Percentiles rank a stretch among this genome's conserved stretches.
Evolutionary conservation across 2,888 invertebrate species (phyloP).

Genomic region (Timema cristinae): DNA sequence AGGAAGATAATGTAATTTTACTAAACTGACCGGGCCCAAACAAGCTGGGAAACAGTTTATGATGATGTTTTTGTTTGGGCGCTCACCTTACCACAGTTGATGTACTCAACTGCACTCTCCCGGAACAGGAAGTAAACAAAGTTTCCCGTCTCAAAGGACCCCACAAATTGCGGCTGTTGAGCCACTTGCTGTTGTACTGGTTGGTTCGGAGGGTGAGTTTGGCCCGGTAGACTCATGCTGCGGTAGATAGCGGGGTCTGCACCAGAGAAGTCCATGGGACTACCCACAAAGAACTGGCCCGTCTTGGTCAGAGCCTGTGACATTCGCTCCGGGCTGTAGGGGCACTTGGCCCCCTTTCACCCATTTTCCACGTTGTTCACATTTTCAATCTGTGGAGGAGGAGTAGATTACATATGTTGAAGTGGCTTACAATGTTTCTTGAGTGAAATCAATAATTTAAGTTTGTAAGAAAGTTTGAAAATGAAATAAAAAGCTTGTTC

Average conservation of each 20-base stretch:
- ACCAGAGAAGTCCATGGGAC: conserved; percentile 79
- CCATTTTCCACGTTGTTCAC: conserved; percentile 62
- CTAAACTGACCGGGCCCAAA: neutral
- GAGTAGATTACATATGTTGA: too few relatives aligned
- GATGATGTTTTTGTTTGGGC: neutral
- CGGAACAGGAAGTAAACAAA: conserved; percentile 89
- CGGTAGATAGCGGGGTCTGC: conserved; percentile 77
- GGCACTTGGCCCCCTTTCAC: conserved; percentile 78
- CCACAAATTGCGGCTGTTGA: conserved; percentile 90
- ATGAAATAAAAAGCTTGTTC: too few relatives aligned
- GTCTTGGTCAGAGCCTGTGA: conserved; percentile 68
- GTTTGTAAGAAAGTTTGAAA: too few relatives aligned
- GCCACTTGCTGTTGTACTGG: conserved; percentile 80
- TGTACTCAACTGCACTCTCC: conserved; percentile 87
- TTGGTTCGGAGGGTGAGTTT: conserved; percentile 59
- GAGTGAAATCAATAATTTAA: too few relatives aligned
- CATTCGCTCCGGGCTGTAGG: conserved; percentile 83
- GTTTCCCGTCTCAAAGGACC: conserved; percentile 82
- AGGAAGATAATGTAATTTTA: neutral
- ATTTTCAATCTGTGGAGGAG: conserved; percentile 64
- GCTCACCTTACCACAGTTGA: conserved; percentile 86
- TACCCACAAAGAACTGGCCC: conserved; percentile 76
- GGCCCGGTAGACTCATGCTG: conserved; percentile 20
- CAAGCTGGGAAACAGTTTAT: neutral
- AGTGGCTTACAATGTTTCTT: too few relatives aligned